Base-by-base conservation (phyloP, 2,113 vertebrate genomes). In the Cheirogaleus medius region DNA sequence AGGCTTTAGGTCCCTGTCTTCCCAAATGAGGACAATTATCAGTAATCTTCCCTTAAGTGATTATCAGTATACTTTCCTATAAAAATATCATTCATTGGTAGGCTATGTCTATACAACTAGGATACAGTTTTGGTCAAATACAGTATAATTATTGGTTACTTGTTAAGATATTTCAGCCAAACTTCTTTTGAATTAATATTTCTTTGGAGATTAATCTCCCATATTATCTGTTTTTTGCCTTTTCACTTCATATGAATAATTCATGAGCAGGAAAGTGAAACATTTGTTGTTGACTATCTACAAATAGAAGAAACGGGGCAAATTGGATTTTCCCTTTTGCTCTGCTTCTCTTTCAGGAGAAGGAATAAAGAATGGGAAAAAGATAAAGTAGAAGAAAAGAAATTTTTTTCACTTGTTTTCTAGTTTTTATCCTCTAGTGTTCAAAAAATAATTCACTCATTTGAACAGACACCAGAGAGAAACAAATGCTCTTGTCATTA, bases 221-320 rank as follows among this genome's bases (percentile, higher is more conserved):
- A 69, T 56, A 21, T 89, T 74, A 77, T 54, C 42, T 73, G 15
- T 39, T 42, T 93, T 56, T 78, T 81, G 32, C 44, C 49, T 88
- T 95, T 97, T 78, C 34, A 81, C 8, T 92, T 94, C 13, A 76
- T 21, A 47, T 94, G 25, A 90, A 66, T 96, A 82, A 80, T 56
- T 84, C 13, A 63, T 74, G 8, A 93, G 10, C 52, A 44, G 20
- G 44, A 88, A 68, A 82, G 29, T 42, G 5, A 94, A 68, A 52
- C 25, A 58, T 77, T 47, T 69, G 37, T 47, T 82, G 82, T 44
- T 37, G 6, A 60, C 18, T 58, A 25, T 66, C 44, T 90, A 37
- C 32, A 11, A 54, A 8, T 10, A 60, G 58, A 27, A 77, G 58
- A 77, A 95, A 9, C 15, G 34, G 4, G 12, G 9, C 5, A 52